Base-by-base conservation (phyloP, 1,140 invertebrate genomes). In the Hycleus phaleratus region DNA sequence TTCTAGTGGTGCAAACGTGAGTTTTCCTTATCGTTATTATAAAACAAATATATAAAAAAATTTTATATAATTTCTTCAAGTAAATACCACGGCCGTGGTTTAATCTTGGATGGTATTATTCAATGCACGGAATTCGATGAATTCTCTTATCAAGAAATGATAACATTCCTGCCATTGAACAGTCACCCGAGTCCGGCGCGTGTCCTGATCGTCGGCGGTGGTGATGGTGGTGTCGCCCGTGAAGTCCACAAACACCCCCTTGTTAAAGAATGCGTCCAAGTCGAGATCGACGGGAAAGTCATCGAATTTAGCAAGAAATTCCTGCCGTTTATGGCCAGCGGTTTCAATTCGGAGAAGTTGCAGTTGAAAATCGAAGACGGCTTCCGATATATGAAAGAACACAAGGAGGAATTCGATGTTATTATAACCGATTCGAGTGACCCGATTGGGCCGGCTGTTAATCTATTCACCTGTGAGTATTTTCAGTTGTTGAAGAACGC, bases 371-470 rank as follows among this genome's bases (percentile, higher is more conserved):
- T 98, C 44, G 90, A 89, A 1, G 96, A 99, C 74, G 97, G 97
- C 0, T 95, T 96, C 70, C 87, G 96, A 64, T 99, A 94, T 72
- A 88, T 99, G 81, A 87, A 88, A 61, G 81, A 88, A 39, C 92
- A 95, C 65, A 77, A 79, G 46, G 80, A 85, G 32, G 84, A 92
- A 75, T 99, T 95, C 76, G 96, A 98, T 78, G 88, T 99, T 25
- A 96, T 99, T 51, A 97, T 99, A 38, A 99, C 97, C 0, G 97
- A 99, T 72, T 97, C 94, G 45, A 96, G 93, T 32, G 96, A 98
- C 78, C 96, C 95, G 10, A 81, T 97, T 40, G 96, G 88, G 8
- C 87, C 88, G 1, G 87, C 87, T 0, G 81, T 82, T 24, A 82
- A 76, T 55, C 68, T 91, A 0, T 90, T 89, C 62, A 81, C 94